These are phyloP conservation scores for Pseudachorutes palmiensis DNA, from an alignment of 1,140 invertebrate genomes.

Conservation along the genomic window DNA sequence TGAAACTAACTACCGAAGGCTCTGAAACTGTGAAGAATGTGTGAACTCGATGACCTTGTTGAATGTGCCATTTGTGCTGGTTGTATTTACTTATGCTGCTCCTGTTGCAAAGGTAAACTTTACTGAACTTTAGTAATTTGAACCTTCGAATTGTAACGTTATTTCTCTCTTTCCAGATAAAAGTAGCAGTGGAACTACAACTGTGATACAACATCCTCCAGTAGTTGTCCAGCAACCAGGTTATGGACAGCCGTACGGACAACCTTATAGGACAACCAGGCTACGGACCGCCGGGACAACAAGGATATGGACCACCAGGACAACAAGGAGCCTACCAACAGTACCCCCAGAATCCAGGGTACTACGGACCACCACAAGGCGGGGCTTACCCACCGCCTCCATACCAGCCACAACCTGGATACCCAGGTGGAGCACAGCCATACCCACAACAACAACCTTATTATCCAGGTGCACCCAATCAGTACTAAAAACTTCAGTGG, in stretches of 20 bases:
- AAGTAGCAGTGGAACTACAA: background rate
- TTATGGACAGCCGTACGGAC: background rate
- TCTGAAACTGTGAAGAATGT: background rate
- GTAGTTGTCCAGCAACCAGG: slow-evolving; percentile 7
- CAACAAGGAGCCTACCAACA: background rate
- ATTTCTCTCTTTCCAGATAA: background rate
- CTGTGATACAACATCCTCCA: slow-evolving; percentile 1
- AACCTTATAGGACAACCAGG: too few relatives aligned
- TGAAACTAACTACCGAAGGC: background rate
- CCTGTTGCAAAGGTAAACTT: background rate
- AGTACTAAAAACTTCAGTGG: slow-evolving; percentile 4
- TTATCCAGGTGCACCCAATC: background rate
- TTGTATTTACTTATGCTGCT: background rate
- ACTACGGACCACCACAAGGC: background rate
- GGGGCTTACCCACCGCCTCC: background rate
- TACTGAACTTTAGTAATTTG: background rate
- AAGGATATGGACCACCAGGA: background rate
- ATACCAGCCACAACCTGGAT: slow-evolving; percentile 1
- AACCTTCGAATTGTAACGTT: background rate
- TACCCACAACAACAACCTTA: background rate
- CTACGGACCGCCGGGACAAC: too few relatives aligned
- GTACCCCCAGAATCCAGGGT: background rate
- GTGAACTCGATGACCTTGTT: background rate
- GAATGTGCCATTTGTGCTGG: slow-evolving; percentile 7
- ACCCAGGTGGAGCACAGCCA: background rate